Evolutionary conservation across 1,140 invertebrate genomes (phyloP).

Genomic region (Lordiphosa stackelbergi): DNA sequence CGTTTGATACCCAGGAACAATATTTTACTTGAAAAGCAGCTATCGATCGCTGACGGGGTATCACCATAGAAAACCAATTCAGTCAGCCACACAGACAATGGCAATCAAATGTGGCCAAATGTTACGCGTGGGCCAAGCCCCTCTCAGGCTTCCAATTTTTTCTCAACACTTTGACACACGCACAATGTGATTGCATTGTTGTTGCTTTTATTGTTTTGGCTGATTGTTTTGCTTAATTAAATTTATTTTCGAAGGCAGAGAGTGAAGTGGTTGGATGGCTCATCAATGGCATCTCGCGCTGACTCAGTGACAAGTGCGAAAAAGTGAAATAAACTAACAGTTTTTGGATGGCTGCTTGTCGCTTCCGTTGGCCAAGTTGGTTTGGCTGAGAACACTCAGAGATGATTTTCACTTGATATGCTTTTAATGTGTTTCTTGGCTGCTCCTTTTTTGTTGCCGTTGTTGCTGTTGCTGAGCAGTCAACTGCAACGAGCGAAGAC

Average conservation of each 20-base stretch:
- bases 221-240: slow-evolving; percentile 1
- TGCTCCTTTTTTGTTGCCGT: no score
- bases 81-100: slow-evolving; percentile 41
- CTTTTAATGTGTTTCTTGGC: slow-evolving; percentile 64
- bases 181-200: slow-evolving; percentile 22
- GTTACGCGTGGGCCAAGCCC: slow-evolving; percentile 45
- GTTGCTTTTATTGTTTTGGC: background rate
- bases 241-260: background rate
- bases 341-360: slow-evolving; percentile 2
- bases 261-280: slow-evolving; percentile 7
- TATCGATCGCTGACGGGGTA: background rate
- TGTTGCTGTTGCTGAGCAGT: slow-evolving; percentile 50
- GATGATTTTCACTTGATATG: slow-evolving; percentile 67
- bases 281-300: slow-evolving; percentile 5
- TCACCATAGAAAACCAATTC: background rate
- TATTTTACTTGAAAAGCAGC: background rate
- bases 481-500: slow-evolving; percentile 55
- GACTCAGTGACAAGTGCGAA: no score
- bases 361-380: slow-evolving; percentile 20
- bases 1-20: no score
- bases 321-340: background rate
- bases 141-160: background rate
- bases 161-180: background rate
- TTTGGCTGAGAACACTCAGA: slow-evolving; percentile 44
- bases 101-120: slow-evolving; percentile 55